Percentiles rank a stretch among this genome's conserved stretches.
These are phyloP conservation scores for Falco punctatus DNA, from an alignment of 2,113 vertebrate genomes.

Conservation along the genomic window DNA sequence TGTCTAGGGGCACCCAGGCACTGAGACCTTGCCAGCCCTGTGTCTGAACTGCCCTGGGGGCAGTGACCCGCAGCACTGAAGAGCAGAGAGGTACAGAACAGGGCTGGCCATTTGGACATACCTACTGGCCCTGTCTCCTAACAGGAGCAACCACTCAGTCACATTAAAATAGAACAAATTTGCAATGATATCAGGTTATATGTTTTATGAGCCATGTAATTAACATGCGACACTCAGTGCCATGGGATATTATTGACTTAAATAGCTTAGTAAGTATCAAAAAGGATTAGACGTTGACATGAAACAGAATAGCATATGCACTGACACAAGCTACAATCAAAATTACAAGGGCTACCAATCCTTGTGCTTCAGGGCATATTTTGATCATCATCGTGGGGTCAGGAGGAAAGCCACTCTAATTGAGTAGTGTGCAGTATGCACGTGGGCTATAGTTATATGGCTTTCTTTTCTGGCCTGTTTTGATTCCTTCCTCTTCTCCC, in stretches of 20 bases:
- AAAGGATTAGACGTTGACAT: slow-evolving; percentile 64
- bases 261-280: slow-evolving; percentile 68
- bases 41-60: neutral
- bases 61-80: neutral
- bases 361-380: slow-evolving; percentile 45
- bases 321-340: slow-evolving; percentile 53
- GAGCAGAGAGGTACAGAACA: neutral
- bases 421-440: neutral
- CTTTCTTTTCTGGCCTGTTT: neutral
- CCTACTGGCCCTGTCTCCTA: neutral
- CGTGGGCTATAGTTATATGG: neutral
- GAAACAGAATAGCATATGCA: slow-evolving; percentile 50
- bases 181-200: slow-evolving; percentile 45
- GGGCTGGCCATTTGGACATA: neutral
- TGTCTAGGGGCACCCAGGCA: neutral
- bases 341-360: slow-evolving; percentile 47
- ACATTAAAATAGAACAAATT: slow-evolving; percentile 58
- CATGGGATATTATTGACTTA: slow-evolving; percentile 62
- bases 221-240: slow-evolving; percentile 52
- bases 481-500: neutral
- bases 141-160: neutral
- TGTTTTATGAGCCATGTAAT: slow-evolving; percentile 66
- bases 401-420: neutral
- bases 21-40: neutral
- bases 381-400: slow-evolving; percentile 27